These are phyloP conservation scores for Lethrus apterus DNA, from an alignment of 1,140 invertebrate species.

Conservation along the genomic window DNA sequence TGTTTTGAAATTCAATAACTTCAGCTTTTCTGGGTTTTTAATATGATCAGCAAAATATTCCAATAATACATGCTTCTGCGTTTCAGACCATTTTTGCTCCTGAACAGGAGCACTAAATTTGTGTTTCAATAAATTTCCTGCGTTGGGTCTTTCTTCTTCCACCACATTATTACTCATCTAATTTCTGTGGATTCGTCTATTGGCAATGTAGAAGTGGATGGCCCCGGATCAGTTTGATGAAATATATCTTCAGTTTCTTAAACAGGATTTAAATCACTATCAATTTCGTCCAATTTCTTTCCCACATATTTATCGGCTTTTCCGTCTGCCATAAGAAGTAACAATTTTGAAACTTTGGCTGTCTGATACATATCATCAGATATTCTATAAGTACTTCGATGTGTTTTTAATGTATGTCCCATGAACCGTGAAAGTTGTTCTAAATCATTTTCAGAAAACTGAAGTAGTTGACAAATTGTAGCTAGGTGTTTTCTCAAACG, in stretches of 20 bases:
- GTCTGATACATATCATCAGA: slow-evolving; percentile 15
- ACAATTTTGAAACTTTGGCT: slow-evolving; percentile 15
- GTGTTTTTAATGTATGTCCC: slow-evolving; percentile 16
- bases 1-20: not conserved
- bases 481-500: slow-evolving; percentile 16
- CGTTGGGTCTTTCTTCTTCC: slow-evolving; percentile 5
- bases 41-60: slow-evolving; percentile 9
- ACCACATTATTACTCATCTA: not conserved
- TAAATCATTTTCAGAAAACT: slow-evolving; percentile 13
- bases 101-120: too few species aligned
- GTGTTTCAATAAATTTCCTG: too few species aligned
- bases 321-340: slow-evolving; percentile 14
- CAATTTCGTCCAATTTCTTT: slow-evolving; percentile 11
- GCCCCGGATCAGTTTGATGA: not conserved
- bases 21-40: slow-evolving; percentile 10
- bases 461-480: slow-evolving; percentile 14
- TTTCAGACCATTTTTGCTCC: slow-evolving; percentile 1
- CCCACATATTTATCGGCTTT: slow-evolving; percentile 4
- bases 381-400: slow-evolving; percentile 9
- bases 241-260: not conserved
- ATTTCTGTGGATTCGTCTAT: not conserved
- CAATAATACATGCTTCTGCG: slow-evolving; percentile 8
- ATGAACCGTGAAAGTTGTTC: slow-evolving; percentile 14
- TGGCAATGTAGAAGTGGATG: not conserved
- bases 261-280: slow-evolving; percentile 12